Evolutionary conservation across 2,888 invertebrate genomes (phyloP), one percentile per base, ranked within the genome.

Genomic region (Napeogenes inachia): DNA sequence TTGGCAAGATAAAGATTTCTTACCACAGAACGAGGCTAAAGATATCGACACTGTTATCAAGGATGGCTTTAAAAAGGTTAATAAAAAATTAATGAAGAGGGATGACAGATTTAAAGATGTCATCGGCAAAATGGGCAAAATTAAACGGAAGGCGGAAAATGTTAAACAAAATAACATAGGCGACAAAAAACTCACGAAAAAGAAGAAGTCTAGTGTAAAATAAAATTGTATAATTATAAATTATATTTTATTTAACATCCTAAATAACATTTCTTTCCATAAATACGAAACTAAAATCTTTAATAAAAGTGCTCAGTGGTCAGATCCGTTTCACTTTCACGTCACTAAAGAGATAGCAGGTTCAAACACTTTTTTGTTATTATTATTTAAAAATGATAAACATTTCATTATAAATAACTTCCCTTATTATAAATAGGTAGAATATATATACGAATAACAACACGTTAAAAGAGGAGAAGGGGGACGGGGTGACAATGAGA

Each of bases 41-140:
- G 73, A 87, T 57, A 81, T 89, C 1, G 90, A 89, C 50, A 71
- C 75, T 0, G 75, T 75, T 0, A 88, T 91, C 57, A 89, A 85
- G 67, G 75, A 80, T 0, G 75, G 78, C 1, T 63, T 90, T 59
- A 89, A 82, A 70, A 85, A 82, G 74, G 82, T 89, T 0, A 91
- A 89, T 59, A 91, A 81, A 63, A 79, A 70, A 3, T 67, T 91
- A 0, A 91, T 91, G 90, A 91, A 89, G 66, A 89, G 83, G 69
- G 91, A 91, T 53, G 84, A 85, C 2, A 73, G 91, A 38, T 91
- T 91, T 50, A 90, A 89, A 67, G 79, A 86, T 65, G 86, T 91
- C 3, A 89, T 91, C 0, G 89, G 88, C 2, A 91, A 90, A 69
- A 80, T 91, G 2, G 79, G 73, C 0, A 89, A 84, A 62, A 91